Percentiles rank a stretch among this genome's conserved stretches.
Conservation (phyloP, 2,797 vertebrate genomes). For the Geotrypetes seraphini region DNA sequence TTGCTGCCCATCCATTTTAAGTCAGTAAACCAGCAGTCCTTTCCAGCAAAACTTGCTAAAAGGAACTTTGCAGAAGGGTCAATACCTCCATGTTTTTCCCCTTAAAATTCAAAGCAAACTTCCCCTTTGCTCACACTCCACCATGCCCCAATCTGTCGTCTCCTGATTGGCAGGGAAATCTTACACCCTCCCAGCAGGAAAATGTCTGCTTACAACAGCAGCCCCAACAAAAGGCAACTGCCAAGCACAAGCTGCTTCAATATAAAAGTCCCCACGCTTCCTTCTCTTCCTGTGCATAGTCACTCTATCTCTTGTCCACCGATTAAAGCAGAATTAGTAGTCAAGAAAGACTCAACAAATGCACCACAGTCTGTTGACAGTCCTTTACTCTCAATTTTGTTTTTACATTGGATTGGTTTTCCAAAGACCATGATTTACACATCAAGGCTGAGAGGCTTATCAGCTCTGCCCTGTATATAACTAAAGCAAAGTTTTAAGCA, state of each 20-base stretch:
- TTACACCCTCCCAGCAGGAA: constrained; percentile 51
- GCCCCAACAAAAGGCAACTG: constrained; percentile 62
- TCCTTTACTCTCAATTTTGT: not conserved
- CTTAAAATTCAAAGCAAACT: constrained; percentile 30
- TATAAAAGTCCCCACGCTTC: constrained; percentile 59
- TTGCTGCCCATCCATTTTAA: constrained; percentile 13
- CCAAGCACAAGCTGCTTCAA: constrained; percentile 51
- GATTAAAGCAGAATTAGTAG: not conserved
- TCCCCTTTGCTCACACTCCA: constrained; percentile 40
- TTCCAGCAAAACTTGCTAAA: constrained; percentile 18
- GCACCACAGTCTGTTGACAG: not conserved
- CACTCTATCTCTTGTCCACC: constrained; percentile 19
- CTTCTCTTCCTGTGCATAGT: constrained; percentile 16
- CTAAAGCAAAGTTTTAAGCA: too few species aligned
- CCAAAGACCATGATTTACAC: not conserved
- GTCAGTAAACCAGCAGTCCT: constrained; percentile 4
- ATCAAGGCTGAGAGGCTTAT: too few species aligned
- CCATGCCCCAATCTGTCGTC: constrained; percentile 41
- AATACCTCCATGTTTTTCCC: constrained; percentile 24
- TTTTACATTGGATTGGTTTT: constrained; percentile 5
- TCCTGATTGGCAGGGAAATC: constrained; percentile 58
- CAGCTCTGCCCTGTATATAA: too few species aligned
- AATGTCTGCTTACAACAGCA: constrained; percentile 56
- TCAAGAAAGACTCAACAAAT: constrained; percentile 12
- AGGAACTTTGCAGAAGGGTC: constrained; percentile 24